Conservation (phyloP, 2,797 vertebrate species). For the Iguana delicatissima region DNA sequence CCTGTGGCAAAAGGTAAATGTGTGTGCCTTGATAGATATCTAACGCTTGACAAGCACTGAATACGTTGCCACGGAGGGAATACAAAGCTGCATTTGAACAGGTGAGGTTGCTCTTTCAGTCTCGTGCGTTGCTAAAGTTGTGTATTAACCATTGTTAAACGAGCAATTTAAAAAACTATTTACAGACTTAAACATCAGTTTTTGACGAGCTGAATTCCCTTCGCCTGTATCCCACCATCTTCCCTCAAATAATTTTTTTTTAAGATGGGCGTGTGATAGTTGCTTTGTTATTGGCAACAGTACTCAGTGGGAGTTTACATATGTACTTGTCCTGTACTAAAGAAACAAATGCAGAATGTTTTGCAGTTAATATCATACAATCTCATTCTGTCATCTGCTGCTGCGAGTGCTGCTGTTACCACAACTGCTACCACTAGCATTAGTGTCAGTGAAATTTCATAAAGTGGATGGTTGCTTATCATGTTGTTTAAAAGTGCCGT, state of each 20-base stretch:
- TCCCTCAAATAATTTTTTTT: slow-evolving; percentile 56
- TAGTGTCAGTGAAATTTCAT: not conserved
- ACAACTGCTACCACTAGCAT: not conserved
- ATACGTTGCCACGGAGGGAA: slow-evolving; percentile 61
- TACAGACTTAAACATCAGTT: slow-evolving; percentile 64
- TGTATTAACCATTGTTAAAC: slow-evolving; percentile 75
- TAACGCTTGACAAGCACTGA: slow-evolving; percentile 71
- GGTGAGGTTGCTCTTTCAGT: slow-evolving; percentile 76
- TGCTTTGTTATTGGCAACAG: slow-evolving; percentile 58
- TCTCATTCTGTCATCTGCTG: not conserved
- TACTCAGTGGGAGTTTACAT: slow-evolving; percentile 42
- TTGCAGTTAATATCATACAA: not conserved
- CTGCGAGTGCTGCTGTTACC: not conserved
- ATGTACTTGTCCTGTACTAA: not conserved
- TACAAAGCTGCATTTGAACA: slow-evolving; percentile 79
- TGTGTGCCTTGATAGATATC: slow-evolving; percentile 71
- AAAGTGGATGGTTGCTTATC: too few relatives aligned
- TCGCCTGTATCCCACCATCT: slow-evolving; percentile 54
- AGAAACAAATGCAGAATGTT: not conserved
- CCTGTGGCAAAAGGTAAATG: slow-evolving; percentile 71
- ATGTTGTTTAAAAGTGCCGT: not conserved
- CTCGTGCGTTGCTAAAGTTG: slow-evolving; percentile 68
- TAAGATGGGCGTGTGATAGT: not conserved
- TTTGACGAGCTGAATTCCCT: slow-evolving; percentile 64
- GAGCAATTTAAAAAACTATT: slow-evolving; percentile 68